These are phyloP conservation scores for Cirrhinus molitorella DNA, from an alignment of 2,797 vertebrate species.

Conservation along the genomic window DNA sequence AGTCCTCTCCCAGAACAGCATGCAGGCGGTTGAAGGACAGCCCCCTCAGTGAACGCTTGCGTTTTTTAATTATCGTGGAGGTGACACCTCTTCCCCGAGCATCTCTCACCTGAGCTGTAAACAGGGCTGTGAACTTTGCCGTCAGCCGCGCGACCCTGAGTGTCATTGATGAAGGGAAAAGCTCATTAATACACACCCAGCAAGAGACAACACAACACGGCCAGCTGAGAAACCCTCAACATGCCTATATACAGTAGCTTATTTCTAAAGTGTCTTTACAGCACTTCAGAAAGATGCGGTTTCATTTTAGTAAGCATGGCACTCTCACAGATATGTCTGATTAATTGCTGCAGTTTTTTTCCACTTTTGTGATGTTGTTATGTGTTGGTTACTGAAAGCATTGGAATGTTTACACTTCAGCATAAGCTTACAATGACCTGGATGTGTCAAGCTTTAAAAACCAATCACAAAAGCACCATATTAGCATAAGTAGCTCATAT, in stretches of 20 bases:
- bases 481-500: background rate
- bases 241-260: background rate
- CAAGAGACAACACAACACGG: slow-evolving; percentile 71
- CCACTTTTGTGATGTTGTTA: background rate
- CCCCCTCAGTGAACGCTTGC: slow-evolving; percentile 68
- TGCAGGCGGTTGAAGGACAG: slow-evolving; percentile 71
- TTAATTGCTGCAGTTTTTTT: background rate
- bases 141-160: slow-evolving; percentile 69
- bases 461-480: background rate
- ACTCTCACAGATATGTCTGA: background rate
- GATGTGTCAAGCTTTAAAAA: background rate
- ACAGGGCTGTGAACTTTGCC: slow-evolving; percentile 78
- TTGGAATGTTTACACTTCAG: background rate
- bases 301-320: background rate
- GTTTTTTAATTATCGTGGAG: slow-evolving; percentile 77
- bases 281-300: background rate
- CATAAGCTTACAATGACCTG: background rate
- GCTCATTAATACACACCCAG: slow-evolving; percentile 75
- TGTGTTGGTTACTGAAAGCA: background rate
- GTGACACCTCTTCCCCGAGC: slow-evolving; percentile 69
- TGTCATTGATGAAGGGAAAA: slow-evolving; percentile 83
- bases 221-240: slow-evolving; percentile 28
- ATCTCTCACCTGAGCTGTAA: slow-evolving; percentile 79
- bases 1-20: slow-evolving; percentile 54
- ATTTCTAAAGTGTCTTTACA: background rate